Percentiles rank a stretch among this genome's conserved stretches.
phyloP scores from a whole-genome alignment of 1,140 invertebrate genomes.

The Diachasma alloeum region DNA sequence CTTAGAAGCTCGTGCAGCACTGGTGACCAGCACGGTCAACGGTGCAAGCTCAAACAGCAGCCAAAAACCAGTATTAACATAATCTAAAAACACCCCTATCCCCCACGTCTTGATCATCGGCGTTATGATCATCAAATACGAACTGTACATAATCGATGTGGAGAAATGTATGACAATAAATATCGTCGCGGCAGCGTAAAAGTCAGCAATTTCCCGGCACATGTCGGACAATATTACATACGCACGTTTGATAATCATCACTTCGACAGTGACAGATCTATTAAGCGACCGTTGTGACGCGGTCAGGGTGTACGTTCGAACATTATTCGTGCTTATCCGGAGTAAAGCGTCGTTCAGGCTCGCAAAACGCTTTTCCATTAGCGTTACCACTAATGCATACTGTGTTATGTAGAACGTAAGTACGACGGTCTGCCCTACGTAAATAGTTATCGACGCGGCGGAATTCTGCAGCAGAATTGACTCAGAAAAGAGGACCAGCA shows the following conservation, averaged over 20 bases:
- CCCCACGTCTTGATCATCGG: neutral
- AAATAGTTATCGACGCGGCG: neutral
- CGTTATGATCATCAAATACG: neutral
- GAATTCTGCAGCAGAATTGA: too few species aligned
- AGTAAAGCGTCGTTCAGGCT: neutral
- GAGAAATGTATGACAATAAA: neutral
- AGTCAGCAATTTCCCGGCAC: neutral
- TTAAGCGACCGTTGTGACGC: neutral
- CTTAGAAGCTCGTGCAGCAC: too few species aligned
- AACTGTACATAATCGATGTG: neutral
- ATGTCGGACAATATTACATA: neutral
- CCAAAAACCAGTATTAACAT: neutral
- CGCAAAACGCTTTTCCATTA: constrained; percentile 6
- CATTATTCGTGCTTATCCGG: neutral
- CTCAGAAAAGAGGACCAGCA: too few species aligned
- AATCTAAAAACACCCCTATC: neutral
- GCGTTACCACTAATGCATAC: neutral
- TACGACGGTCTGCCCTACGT: neutral
- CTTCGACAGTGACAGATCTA: neutral
- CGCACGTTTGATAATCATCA: constrained; percentile 1
- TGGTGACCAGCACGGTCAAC: too few species aligned
- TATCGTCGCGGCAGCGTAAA: neutral
- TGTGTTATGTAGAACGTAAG: neutral
- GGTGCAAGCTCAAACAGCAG: neutral
- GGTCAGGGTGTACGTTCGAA: neutral